Conservation (phyloP, 2,888 invertebrate genomes). For the Andrena hattorfiana region DNA sequence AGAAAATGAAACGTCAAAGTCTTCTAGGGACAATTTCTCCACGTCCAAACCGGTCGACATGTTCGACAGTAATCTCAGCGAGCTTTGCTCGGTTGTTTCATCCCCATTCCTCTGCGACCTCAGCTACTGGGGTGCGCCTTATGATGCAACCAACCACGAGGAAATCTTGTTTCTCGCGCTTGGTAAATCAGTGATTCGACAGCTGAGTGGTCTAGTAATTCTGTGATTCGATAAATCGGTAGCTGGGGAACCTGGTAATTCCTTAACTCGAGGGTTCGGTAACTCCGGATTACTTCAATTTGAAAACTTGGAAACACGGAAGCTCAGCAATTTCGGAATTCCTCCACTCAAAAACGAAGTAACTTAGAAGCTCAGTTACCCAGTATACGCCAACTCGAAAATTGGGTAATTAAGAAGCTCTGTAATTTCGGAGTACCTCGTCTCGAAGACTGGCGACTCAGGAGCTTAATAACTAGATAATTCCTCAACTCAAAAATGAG, state of each 20-base stretch:
- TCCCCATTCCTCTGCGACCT: neutral
- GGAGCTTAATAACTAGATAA: too few species aligned
- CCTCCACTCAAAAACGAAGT: neutral
- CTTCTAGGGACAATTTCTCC: slow-evolving; percentile 69
- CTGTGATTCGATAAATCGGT: neutral
- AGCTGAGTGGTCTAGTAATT: neutral
- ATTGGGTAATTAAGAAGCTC: neutral
- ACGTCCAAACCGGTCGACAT: slow-evolving; percentile 66
- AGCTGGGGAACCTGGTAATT: neutral
- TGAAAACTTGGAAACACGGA: neutral
- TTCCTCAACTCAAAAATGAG: neutral
- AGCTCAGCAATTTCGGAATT: neutral
- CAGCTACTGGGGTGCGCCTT: slow-evolving; percentile 30
- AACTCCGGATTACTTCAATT: neutral
- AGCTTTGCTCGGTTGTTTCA: slow-evolving; percentile 53
- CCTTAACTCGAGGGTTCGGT: neutral
- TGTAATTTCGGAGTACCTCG: neutral
- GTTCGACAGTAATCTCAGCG: slow-evolving; percentile 72
- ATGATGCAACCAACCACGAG: slow-evolving; percentile 62
- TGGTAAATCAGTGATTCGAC: slow-evolving; percentile 26
- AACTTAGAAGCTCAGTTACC: neutral
- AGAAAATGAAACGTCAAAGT: slow-evolving; percentile 71
- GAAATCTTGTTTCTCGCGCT: slow-evolving; percentile 58
- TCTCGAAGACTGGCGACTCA: too few species aligned
- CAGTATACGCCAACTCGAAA: neutral